Evolutionary conservation across 2,888 invertebrate genomes (phyloP), one percentile per base, ranked within the genome.

Genomic region (Phasia obesa): DNA sequence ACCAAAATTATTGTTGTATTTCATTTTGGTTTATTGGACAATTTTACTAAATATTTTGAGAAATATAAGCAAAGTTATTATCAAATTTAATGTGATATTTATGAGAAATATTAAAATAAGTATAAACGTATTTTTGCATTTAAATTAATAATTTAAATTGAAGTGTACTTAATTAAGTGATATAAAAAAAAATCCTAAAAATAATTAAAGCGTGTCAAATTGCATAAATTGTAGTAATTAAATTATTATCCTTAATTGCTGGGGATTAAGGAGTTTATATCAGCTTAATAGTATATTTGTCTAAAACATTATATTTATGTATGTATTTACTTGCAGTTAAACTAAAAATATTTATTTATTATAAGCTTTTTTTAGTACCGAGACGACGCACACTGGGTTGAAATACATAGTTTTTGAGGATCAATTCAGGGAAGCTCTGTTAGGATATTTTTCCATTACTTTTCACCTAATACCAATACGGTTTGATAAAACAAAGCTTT

Each of bases 1-100:
- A 17, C 35, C 53, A 75, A 75, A 75, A 57, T 31, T 62, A 62
- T 60, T 60, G 25, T 42, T 53, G 42, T 62, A 53, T 73, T 53
- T 53, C 19, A 51, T 17, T 62, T 53, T n/a, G 51, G 51, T 62
- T 73, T 35, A 35, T 35, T 35, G 11, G 3, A 35, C 3, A 35
- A 35, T 35, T 1, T 31, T 31, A 1, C 2, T 31, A 31, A 31
- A 3, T 31, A 35, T 35, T 11, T 11, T 2, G 11, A 35, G 35
- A 11, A 11, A 2, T 35, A 9, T 35, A 9, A 11, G 11, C 9
- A 31, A 3, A 4, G 5, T 31, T 31, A 31, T 4, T 5, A 7
- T 31, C 1, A 31, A 31, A 31, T 31, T 31, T 31, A 7, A 31
- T 7, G 1, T 35, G 35, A 35, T 11, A 35, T 2, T 35, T 35